phyloP scores from a whole-genome alignment of 2,797 vertebrate species.

The Carduelis carduelis region DNA sequence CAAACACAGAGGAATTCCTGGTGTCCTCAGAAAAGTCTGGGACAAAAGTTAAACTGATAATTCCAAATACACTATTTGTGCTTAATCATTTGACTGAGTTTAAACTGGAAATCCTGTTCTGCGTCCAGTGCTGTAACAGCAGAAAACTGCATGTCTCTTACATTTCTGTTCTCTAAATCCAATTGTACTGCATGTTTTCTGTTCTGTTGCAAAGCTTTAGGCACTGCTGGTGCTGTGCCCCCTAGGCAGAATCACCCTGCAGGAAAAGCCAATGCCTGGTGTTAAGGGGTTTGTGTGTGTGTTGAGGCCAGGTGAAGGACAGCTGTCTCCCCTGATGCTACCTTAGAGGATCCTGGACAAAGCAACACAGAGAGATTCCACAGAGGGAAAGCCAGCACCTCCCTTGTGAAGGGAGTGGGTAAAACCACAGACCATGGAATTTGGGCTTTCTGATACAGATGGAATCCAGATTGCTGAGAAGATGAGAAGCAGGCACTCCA shows the following conservation, averaged over 20 bases:
- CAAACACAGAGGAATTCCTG: neutral
- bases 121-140: neutral
- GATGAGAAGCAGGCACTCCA: neutral
- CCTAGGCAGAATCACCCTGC: neutral
- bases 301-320: neutral
- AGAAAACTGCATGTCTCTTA: neutral
- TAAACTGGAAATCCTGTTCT: neutral
- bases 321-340: neutral
- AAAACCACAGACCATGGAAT: neutral
- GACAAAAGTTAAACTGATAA: conserved; percentile 5
- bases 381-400: neutral
- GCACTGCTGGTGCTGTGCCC: neutral
- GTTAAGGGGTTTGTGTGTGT: neutral
- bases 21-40: neutral
- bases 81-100: neutral
- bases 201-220: neutral
- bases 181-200: neutral
- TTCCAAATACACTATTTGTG: neutral
- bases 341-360: neutral
- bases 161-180: neutral
- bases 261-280: neutral
- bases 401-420: neutral
- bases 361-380: neutral
- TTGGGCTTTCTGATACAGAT: neutral
- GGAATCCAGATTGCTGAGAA: neutral